Evolutionary conservation across 2,113 vertebrate species (phyloP).

Genomic region (Coturnix japonica): DNA sequence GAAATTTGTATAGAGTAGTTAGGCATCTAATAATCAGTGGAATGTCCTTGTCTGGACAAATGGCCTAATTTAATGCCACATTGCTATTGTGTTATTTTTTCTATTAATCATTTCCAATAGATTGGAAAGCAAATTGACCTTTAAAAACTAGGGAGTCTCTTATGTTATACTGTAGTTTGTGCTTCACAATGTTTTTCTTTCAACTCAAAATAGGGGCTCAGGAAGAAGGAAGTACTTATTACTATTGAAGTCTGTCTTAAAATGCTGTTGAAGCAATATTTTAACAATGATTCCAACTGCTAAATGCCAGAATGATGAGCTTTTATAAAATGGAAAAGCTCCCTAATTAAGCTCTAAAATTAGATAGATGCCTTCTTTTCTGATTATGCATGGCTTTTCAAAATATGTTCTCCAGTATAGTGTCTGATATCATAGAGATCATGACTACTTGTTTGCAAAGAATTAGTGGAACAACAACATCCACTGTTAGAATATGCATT

Average conservation of each 20-base stretch:
- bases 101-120: constrained; percentile 16
- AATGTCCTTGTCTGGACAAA: constrained; percentile 15
- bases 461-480: background rate
- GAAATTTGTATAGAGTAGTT: background rate
- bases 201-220: background rate
- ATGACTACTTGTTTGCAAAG: constrained; percentile 1
- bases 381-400: background rate
- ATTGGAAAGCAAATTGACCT: constrained; percentile 1
- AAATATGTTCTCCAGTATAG: constrained; percentile 4
- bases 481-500: background rate
- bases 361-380: constrained; percentile 1
- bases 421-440: background rate
- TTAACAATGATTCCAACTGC: background rate
- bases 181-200: background rate
- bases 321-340: constrained; percentile 38
- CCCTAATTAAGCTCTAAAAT: constrained; percentile 53
- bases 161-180: background rate
- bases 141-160: constrained; percentile 8
- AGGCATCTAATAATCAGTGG: background rate
- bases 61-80: constrained; percentile 1
- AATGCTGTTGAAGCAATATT: constrained; percentile 10
- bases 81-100: background rate
- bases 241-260: constrained; percentile 3
- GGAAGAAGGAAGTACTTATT: constrained; percentile 39
- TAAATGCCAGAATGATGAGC: constrained; percentile 48